These are phyloP conservation scores for Rhinolophus sinicus DNA, from an alignment of 2,113 vertebrate species.

Conservation along the genomic window DNA sequence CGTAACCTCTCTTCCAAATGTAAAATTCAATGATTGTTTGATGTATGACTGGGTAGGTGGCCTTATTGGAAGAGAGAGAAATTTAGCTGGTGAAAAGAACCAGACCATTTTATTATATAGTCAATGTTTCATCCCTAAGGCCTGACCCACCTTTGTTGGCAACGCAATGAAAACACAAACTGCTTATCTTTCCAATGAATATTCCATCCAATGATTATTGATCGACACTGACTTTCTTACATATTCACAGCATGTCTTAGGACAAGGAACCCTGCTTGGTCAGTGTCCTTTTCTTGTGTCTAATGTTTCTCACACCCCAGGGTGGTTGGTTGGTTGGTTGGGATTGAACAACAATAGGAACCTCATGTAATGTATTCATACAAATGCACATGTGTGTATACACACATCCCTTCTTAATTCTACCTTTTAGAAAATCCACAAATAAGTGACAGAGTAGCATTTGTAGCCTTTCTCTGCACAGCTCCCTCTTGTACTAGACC, in stretches of 20 bases:
- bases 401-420: not conserved
- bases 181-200: not conserved
- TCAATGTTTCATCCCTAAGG: not conserved
- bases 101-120: not conserved
- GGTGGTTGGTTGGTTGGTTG: not conserved
- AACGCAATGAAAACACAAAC: not conserved
- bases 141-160: not conserved
- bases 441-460: not conserved
- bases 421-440: not conserved
- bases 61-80: constrained; percentile 49
- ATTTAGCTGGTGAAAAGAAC: not conserved
- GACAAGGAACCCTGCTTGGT: not conserved
- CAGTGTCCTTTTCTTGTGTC: not conserved
- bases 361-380: not conserved
- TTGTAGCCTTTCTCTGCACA: not conserved
- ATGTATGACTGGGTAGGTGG: constrained; percentile 52
- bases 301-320: not conserved
- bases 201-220: not conserved
- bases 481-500: not conserved
- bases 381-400: not conserved
- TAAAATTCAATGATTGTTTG: constrained; percentile 58
- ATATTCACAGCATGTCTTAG: not conserved
- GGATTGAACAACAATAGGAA: not conserved
- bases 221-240: not conserved
- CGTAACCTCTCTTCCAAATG: constrained; percentile 62